phyloP scores from a whole-genome alignment of 2,113 vertebrate genomes.

The Pterocles burchelli region DNA sequence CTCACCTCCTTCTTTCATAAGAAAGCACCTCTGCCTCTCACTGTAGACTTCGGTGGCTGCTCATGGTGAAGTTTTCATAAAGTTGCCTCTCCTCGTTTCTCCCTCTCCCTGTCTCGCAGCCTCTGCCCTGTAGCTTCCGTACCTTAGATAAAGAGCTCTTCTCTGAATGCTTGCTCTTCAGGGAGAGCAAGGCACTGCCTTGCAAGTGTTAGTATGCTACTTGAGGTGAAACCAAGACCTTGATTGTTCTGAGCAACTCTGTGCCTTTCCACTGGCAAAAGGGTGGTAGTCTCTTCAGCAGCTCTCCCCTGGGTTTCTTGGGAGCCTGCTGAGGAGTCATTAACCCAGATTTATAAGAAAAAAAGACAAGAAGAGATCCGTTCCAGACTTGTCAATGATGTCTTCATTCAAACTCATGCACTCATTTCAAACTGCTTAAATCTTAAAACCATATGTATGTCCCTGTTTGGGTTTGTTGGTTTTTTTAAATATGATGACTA shows the following conservation, averaged over 20 bases:
- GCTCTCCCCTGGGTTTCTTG: neutral
- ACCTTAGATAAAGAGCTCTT: neutral
- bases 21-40: neutral
- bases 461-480: neutral
- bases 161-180: neutral
- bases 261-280: neutral
- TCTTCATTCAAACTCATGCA: neutral
- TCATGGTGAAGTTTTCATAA: neutral
- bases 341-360: neutral
- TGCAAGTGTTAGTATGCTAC: neutral
- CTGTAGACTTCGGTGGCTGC: neutral
- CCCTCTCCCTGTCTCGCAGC: neutral
- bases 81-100: neutral
- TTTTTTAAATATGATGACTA: neutral
- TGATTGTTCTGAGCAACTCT: neutral
- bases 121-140: neutral
- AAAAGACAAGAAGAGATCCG: accelerated
- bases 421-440: neutral
- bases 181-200: neutral
- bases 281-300: neutral
- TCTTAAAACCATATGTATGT: neutral
- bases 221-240: neutral
- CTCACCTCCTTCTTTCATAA: neutral
- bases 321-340: neutral
- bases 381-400: neutral